Conservation (phyloP, 1,140 invertebrate genomes). For the Bombus affinis region DNA sequence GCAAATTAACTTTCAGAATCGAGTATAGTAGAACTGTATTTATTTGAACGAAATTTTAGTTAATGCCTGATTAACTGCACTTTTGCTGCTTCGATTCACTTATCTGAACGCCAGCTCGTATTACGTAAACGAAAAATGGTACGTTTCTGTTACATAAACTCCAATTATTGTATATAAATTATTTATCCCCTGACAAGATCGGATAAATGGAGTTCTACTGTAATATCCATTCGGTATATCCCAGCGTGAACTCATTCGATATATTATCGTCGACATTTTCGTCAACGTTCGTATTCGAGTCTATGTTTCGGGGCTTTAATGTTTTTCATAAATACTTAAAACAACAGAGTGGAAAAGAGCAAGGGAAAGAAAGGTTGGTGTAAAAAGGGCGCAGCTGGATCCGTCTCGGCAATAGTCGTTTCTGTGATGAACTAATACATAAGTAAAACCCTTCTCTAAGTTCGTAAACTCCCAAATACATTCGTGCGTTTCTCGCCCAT, state of each 20-base stretch:
- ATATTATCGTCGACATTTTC: background rate
- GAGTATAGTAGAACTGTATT: too few species aligned
- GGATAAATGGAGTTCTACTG: too few species aligned
- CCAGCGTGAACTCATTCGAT: background rate
- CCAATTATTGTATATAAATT: too few species aligned
- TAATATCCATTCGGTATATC: too few species aligned
- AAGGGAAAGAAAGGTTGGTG: constrained; percentile 1
- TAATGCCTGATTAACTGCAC: too few species aligned
- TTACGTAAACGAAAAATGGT: too few species aligned
- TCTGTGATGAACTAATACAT: constrained; percentile 74
- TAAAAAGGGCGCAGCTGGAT: constrained; percentile 67
- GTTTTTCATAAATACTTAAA: constrained; percentile 71
- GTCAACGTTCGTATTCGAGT: background rate
- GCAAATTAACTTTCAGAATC: background rate
- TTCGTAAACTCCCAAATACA: constrained; percentile 65
- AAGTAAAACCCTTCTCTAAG: constrained; percentile 65
- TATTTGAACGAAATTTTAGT: too few species aligned
- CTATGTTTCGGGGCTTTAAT: constrained; percentile 6
- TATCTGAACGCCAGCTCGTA: too few species aligned
- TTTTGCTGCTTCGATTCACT: too few species aligned
- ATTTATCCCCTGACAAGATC: too few species aligned
- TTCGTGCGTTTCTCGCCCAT: background rate
- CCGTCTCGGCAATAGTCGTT: constrained; percentile 59
- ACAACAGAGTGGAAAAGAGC: constrained; percentile 6
- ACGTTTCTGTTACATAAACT: too few species aligned